phyloP scores from a whole-genome alignment of 2,797 vertebrate species.

The Scomberomorus guttatus region DNA sequence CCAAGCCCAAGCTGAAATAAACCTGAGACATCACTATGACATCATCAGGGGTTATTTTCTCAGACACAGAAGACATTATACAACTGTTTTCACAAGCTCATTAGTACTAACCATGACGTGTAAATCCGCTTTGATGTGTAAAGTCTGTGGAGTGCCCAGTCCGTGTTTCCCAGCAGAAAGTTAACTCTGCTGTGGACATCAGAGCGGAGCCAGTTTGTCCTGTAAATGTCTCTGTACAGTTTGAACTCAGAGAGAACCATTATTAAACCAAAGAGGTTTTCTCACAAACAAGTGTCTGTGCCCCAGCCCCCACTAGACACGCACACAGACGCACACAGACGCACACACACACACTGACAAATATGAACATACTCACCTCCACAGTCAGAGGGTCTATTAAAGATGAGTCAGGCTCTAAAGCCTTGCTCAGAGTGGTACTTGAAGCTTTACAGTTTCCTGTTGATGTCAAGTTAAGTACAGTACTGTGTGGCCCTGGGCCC shows the following conservation, averaged over 20 bases:
- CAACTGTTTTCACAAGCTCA: neutral
- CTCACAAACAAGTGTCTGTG: slow-evolving; percentile 26
- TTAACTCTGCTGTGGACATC: neutral
- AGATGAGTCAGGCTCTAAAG: slow-evolving; percentile 56
- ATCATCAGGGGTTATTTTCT: too few relatives aligned
- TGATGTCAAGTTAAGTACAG: slow-evolving; percentile 50
- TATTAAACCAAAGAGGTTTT: slow-evolving; percentile 18
- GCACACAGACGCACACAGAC: slow-evolving; percentile 4
- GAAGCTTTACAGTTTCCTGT: slow-evolving; percentile 65
- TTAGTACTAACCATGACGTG: neutral
- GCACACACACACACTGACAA: slow-evolving; percentile 4
- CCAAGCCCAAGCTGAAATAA: too few relatives aligned
- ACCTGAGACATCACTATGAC: too few relatives aligned
- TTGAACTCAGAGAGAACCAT: slow-evolving; percentile 23
- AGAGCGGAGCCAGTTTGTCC: neutral
- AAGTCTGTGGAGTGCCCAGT: rapidly evolving
- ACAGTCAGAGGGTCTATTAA: slow-evolving; percentile 53
- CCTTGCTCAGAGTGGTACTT: slow-evolving; percentile 40
- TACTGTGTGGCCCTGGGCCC: slow-evolving; percentile 10
- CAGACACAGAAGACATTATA: too few relatives aligned
- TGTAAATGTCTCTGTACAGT: slow-evolving; percentile 20
- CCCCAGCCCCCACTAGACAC: neutral
- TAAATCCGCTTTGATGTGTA: neutral
- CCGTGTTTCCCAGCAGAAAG: neutral
- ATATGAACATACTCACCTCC: slow-evolving; percentile 22